phyloP scores from a whole-genome alignment of 2,888 invertebrate species.

The Hoplodrina ambigua region DNA sequence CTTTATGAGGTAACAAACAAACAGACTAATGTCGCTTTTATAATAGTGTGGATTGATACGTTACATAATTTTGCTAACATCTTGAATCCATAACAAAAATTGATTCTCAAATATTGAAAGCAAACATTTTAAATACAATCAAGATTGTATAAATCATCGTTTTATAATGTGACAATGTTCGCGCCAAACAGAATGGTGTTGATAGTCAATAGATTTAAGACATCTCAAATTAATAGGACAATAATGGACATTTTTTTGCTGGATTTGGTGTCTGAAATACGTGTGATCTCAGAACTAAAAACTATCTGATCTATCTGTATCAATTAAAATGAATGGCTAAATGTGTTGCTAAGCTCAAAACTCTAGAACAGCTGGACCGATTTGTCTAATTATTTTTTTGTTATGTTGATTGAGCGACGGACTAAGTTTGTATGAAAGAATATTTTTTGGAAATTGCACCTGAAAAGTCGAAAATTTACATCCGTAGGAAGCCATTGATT shows the following conservation, averaged over 20 bases:
- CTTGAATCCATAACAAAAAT: constrained; percentile 3
- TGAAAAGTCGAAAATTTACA: too few relatives aligned
- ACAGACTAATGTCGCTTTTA: too few relatives aligned
- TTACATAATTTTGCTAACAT: background rate
- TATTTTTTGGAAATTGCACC: too few relatives aligned
- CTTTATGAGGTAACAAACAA: too few relatives aligned
- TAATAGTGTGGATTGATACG: background rate
- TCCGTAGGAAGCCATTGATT: too few relatives aligned
- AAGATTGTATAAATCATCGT: constrained; percentile 32
- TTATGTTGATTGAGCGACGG: too few relatives aligned
- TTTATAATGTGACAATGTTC: constrained; percentile 43
- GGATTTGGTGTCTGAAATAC: constrained; percentile 22
- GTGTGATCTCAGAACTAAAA: constrained; percentile 40
- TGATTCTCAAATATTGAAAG: constrained; percentile 28
- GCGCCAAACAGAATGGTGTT: constrained; percentile 40
- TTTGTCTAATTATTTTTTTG: too few relatives aligned
- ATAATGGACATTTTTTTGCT: constrained; percentile 29
- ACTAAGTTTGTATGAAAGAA: too few relatives aligned
- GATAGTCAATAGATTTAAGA: constrained; percentile 46
- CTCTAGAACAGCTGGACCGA: too few relatives aligned
- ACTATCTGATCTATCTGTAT: background rate
- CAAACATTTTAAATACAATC: constrained; percentile 38
- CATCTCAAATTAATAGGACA: constrained; percentile 38
- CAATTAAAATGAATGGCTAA: too few relatives aligned
- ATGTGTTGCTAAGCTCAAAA: too few relatives aligned